Conservation (phyloP, 2,888 invertebrate species). For the Chelonus formosanus region DNA sequence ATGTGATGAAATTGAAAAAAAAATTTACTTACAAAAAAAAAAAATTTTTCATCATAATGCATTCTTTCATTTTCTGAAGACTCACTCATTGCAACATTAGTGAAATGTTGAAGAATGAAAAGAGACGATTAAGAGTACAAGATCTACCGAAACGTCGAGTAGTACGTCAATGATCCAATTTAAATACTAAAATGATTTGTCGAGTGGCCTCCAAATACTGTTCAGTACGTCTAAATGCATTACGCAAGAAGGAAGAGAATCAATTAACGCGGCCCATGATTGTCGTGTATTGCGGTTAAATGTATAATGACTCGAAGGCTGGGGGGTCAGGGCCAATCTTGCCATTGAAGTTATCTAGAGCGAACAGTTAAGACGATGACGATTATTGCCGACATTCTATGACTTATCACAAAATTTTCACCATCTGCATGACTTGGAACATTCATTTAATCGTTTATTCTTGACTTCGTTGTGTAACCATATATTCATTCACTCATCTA, state of each 20-base stretch:
- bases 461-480: neutral
- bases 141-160: neutral
- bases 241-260: constrained; percentile 37
- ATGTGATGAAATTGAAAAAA: too few species aligned
- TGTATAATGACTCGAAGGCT: constrained; percentile 48
- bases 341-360: neutral
- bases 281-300: constrained; percentile 49
- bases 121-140: too few species aligned
- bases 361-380: constrained; percentile 3
- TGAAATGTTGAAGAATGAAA: too few species aligned
- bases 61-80: too few species aligned
- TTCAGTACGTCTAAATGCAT: constrained; percentile 12
- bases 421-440: neutral
- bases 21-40: too few species aligned
- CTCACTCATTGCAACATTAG: too few species aligned
- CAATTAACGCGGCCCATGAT: constrained; percentile 23
- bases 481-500: neutral
- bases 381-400: neutral
- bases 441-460: neutral
- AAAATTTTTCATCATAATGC: too few species aligned
- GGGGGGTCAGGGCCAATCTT: constrained; percentile 52
- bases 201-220: constrained; percentile 2
- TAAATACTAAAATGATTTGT: constrained; percentile 5
- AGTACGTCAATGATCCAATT: constrained; percentile 10
- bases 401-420: neutral